Conservation (phyloP, 92 coral and sea anemone species). For the Zoanthus sansibaricus region DNA sequence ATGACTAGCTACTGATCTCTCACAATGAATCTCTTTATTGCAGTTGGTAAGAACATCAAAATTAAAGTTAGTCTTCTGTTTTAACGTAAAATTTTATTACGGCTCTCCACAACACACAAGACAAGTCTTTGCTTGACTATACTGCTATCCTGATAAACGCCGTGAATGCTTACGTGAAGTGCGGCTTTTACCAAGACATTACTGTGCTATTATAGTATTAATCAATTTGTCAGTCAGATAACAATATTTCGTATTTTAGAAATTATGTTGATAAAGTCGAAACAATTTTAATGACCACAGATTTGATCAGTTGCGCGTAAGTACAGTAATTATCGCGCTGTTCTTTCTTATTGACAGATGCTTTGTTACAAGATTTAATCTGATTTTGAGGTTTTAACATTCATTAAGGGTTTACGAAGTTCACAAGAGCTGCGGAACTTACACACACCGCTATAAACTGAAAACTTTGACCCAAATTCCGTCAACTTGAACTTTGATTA, state of each 20-base stretch:
- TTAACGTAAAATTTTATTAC: too few relatives aligned
- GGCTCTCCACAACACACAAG: too few relatives aligned
- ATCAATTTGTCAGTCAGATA: neutral
- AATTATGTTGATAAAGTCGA: neutral
- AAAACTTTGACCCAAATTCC: neutral
- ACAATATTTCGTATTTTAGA: neutral
- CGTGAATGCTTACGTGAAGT: too few relatives aligned
- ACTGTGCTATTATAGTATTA: too few relatives aligned
- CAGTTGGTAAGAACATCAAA: too few relatives aligned
- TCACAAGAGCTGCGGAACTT: neutral
- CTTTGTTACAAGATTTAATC: constrained; percentile 19
- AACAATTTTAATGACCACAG: neutral
- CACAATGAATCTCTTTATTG: too few relatives aligned
- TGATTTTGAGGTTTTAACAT: constrained; percentile 14
- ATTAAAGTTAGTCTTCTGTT: too few relatives aligned
- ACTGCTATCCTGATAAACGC: too few relatives aligned
- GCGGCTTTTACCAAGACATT: too few relatives aligned
- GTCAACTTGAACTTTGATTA: neutral
- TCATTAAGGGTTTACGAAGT: constrained; percentile 17
- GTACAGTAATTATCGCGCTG: constrained; percentile 10
- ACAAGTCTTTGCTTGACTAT: too few relatives aligned
- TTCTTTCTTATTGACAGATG: constrained; percentile 20
- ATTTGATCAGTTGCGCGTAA: neutral
- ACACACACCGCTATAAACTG: neutral
- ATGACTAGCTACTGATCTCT: too few relatives aligned